A percentile compares a stretch with the other conserved stretches of the same genome.
Evolutionary conservation across 2,113 vertebrate species (phyloP).

Genomic region (Entosphenus tridentatus): DNA sequence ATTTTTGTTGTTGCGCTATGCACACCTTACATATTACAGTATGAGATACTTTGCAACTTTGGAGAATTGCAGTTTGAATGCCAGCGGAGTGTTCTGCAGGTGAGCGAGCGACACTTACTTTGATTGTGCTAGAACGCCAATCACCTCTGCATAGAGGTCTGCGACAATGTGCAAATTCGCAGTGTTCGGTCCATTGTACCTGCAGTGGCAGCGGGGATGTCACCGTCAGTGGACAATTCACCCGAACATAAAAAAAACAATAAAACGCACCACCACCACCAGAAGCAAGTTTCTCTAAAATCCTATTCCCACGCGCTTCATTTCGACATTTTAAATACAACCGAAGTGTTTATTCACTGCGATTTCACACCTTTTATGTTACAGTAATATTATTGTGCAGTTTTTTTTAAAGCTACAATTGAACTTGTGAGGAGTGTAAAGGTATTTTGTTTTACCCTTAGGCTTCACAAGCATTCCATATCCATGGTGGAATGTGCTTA

Average conservation of each 20-base stretch:
- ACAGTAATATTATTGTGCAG: no score
- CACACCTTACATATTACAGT: neutral
- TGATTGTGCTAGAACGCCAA: conserved; percentile 82
- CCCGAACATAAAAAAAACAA: conserved; percentile 11
- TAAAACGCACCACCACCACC: neutral
- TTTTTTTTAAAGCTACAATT: no score
- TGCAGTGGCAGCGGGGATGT: conserved; percentile 13
- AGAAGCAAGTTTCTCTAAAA: neutral
- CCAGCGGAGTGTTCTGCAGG: neutral
- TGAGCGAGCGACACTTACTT: conserved; percentile 38
- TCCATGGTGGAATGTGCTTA: no score
- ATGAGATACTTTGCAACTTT: neutral
- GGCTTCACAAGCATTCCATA: no score
- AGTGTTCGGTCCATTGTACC: conserved; percentile 92
- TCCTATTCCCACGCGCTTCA: no score
- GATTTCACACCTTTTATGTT: no score
- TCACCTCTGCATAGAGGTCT: conserved; percentile 87
- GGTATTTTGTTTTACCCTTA: no score
- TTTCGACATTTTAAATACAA: no score
- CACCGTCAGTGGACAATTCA: no score
- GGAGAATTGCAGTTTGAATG: neutral
- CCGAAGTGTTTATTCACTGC: no score
- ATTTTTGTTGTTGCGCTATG: no score
- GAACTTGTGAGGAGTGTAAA: no score
- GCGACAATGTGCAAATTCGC: conserved; percentile 98